Percentiles rank a stretch among this genome's conserved stretches.
Conservation (phyloP, 2,888 invertebrate genomes). For the Onthophagus sagittarius region DNA sequence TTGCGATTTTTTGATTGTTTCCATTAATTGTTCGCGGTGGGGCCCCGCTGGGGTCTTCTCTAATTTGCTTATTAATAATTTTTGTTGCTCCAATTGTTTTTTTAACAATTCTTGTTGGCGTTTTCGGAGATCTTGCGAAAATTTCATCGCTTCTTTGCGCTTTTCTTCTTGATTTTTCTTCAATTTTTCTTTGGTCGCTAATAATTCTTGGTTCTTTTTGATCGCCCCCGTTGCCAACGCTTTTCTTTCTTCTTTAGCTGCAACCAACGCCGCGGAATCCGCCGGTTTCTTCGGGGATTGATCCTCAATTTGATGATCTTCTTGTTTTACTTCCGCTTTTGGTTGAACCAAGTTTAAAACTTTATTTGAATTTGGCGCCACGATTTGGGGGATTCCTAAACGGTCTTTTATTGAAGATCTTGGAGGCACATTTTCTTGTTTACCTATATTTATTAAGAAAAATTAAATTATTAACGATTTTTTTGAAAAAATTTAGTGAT, state of each 20-base stretch:
- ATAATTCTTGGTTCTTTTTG: conserved; percentile 55
- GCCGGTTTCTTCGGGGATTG: conserved; percentile 14
- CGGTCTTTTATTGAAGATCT: conserved; percentile 50
- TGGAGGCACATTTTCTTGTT: conserved; percentile 58
- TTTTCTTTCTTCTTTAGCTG: conserved; percentile 38
- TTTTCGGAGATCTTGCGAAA: conserved; percentile 77
- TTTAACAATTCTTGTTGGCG: conserved; percentile 83
- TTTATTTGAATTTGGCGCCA: conserved; percentile 45
- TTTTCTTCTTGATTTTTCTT: conserved; percentile 73
- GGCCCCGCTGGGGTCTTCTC: conserved; percentile 72
- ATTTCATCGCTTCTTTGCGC: conserved; percentile 68
- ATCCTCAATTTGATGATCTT: conserved; percentile 24
- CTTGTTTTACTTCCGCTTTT: conserved; percentile 29
- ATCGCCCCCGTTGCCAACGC: conserved; percentile 48
- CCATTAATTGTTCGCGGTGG: conserved; percentile 71
- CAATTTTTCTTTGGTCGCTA: conserved; percentile 63
- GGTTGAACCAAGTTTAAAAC: conserved; percentile 45
- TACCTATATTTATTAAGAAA: conserved; percentile 43
- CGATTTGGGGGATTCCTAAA: conserved; percentile 45
- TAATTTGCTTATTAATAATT: conserved; percentile 73
- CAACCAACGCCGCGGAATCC: conserved; percentile 24
- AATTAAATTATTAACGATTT: not conserved
- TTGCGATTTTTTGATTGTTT: conserved; percentile 78
- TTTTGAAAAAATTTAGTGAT: not conserved
- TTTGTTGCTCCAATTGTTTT: conserved; percentile 85